phyloP scores from a whole-genome alignment of 2,113 vertebrate genomes.

The Aplodontia rufa region DNA sequence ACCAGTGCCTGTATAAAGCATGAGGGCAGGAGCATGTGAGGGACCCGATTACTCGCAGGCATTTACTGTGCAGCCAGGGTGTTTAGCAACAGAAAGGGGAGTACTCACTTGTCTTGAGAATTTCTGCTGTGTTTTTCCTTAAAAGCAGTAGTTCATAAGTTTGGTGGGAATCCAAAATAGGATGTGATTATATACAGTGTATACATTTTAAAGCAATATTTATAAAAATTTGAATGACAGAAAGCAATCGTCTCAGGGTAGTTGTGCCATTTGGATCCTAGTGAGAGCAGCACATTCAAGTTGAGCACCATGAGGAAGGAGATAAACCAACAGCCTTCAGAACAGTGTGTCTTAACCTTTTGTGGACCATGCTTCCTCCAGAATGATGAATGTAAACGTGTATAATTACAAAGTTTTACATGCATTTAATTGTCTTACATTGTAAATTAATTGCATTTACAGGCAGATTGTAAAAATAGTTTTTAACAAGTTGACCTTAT shows the following conservation, averaged over 20 bases:
- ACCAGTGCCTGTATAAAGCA: not conserved
- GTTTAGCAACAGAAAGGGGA: too few species aligned
- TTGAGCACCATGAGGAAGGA: not conserved
- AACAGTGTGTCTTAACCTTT: not conserved
- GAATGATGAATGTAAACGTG: not conserved
- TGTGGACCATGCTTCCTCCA: not conserved
- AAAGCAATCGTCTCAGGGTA: not conserved
- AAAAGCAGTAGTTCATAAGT: not conserved
- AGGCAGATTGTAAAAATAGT: not conserved
- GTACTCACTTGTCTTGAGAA: not conserved
- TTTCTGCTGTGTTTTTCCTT: not conserved
- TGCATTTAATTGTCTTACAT: not conserved
- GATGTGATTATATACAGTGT: not conserved
- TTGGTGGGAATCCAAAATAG: not conserved
- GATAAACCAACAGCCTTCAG: not conserved
- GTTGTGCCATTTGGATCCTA: not conserved
- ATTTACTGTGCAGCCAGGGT: accelerated
- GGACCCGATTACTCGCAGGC: accelerated
- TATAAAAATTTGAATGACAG: not conserved
- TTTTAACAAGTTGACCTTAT: not conserved
- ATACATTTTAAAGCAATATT: not conserved
- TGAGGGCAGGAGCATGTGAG: accelerated
- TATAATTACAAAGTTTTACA: not conserved
- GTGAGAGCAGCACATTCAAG: not conserved
- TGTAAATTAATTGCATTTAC: not conserved